Evolutionary conservation across 2,113 vertebrate genomes (phyloP).

Genomic region (Hiodon tergisus): DNA sequence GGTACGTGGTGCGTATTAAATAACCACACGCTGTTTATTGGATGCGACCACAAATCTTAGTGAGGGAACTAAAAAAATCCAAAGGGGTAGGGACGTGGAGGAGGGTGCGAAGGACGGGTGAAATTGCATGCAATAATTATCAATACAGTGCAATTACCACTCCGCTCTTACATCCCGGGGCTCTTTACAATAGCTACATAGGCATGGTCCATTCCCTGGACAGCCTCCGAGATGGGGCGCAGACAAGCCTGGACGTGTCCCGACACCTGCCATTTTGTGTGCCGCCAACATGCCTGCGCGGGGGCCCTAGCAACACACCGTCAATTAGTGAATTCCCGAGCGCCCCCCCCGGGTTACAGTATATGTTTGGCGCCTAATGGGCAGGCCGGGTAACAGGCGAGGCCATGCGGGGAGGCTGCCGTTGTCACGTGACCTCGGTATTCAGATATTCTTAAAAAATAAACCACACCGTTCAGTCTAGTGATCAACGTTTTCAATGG

Average conservation of each 20-base stretch:
- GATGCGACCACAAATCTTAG: neutral
- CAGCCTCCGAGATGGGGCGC: neutral
- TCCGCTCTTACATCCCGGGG: neutral
- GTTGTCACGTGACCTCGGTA: neutral
- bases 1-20: neutral
- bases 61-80: neutral
- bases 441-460: neutral
- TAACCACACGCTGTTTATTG: too few species aligned
- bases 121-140: conserved; percentile 15
- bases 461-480: too few species aligned
- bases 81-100: neutral
- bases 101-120: neutral
- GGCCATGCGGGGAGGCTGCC: neutral
- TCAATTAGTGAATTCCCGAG: too few species aligned
- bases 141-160: conserved; percentile 14
- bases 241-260: conserved; percentile 15
- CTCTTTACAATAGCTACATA: neutral
- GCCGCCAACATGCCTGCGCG: neutral
- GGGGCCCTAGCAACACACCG: neutral
- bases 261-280: neutral
- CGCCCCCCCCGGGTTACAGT: neutral
- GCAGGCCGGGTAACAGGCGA: neutral
- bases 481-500: too few species aligned
- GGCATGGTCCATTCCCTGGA: neutral
- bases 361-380: conserved; percentile 12